Base-by-base conservation (phyloP, 2,888 invertebrate genomes). In the Bembecia ichneumoniformis region DNA sequence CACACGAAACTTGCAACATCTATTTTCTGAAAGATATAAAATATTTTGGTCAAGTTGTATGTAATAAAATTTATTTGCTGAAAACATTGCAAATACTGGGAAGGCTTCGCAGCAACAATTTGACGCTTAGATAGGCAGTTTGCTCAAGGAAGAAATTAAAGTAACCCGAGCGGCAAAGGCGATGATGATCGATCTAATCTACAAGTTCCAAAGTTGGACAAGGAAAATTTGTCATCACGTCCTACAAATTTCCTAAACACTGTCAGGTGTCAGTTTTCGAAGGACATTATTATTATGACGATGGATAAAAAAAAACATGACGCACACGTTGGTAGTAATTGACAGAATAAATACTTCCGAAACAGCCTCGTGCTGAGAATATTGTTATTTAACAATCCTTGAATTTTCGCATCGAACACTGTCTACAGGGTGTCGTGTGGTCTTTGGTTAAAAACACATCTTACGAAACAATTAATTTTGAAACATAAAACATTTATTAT, bases 111-210 rank as follows among this genome's bases (percentile, higher is more conserved):
- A 14, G 17, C 17, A 35, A 58, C 63, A 66, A 70, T 73, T 74
- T 74, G 63, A 65, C 68, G 72, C 64, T 66, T 64, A 68, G 64
- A 54, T 66, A 62, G 59, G 60, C 65, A 54, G 57, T 57, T 58
- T 63, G 62, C 55, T 68, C 59, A 60, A 64, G 71, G 66, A 64
- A 61, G 63, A 76, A 77, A 75, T 75, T 68, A 72, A 66, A 66
- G 60, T 58, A 60, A 60, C 55, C 58, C 58, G 50, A 60, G 61
- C 69, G 67, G 59, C 53, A 58, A 64, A 64, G 58, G 56, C 57
- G 62, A 59, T 64, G 60, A 64, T 67, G 59, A 65, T 65, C 59
- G 48, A 44, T 44, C 44, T 17, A 17, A 44, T 11, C 40, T 11
- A 35, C 11, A 7, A 36, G 16, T 10, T 3, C 36, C 36, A 17